Conservation (phyloP, 2,888 invertebrate species). For the Diogma glabrata region DNA sequence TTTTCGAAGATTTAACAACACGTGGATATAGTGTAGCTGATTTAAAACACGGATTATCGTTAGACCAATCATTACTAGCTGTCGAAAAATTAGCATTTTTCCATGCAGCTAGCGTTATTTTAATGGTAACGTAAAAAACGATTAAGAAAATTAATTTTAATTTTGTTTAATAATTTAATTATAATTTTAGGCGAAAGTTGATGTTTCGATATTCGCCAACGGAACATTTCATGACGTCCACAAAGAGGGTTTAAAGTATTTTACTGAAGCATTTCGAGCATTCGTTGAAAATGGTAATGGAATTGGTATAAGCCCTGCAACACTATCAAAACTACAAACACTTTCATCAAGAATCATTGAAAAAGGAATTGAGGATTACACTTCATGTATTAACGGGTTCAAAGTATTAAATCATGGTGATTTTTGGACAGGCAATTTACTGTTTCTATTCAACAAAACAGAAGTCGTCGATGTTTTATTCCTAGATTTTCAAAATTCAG, state of each 20-base stretch:
- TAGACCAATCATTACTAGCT: constrained; percentile 14
- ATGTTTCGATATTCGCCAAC: constrained; percentile 10
- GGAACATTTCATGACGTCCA: constrained; percentile 15
- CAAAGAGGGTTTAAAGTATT: constrained; percentile 12
- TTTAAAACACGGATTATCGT: constrained; percentile 12
- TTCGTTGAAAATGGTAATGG: constrained; percentile 14
- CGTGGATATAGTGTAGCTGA: constrained; percentile 13
- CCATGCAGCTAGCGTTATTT: constrained; percentile 15
- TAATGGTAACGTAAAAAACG: no score
- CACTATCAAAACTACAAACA: constrained; percentile 12
- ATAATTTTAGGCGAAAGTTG: constrained; percentile 2
- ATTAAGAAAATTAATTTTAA: no score
- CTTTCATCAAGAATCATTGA: constrained; percentile 12
- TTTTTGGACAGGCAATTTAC: constrained; percentile 16
- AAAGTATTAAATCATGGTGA: constrained; percentile 17
- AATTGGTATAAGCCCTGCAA: constrained; percentile 12
- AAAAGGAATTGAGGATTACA: constrained; percentile 14
- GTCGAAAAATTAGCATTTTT: constrained; percentile 16
- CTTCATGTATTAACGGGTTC: constrained; percentile 14
- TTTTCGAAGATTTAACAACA: constrained; percentile 15
- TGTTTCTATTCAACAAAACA: constrained; percentile 14
- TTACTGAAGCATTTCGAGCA: constrained; percentile 13
- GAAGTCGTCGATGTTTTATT: constrained; percentile 14
- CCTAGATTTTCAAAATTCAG: constrained; percentile 16
- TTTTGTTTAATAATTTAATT: background rate